phyloP scores from a whole-genome alignment of 2,888 invertebrate species.

The Atrina japonica region DNA sequence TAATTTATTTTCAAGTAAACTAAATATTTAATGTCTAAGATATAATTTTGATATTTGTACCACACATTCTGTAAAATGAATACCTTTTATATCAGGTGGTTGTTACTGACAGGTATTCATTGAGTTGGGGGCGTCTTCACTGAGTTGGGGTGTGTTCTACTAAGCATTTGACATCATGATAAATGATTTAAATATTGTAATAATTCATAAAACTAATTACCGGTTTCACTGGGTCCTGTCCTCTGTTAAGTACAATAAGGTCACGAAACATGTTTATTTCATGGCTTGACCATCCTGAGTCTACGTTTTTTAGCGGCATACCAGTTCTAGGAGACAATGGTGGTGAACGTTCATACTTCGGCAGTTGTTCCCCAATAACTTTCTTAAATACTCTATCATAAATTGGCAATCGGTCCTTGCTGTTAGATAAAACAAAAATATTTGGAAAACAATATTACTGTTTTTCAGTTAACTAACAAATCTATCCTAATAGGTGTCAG shows the following conservation, averaged over 20 bases:
- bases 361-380: slow-evolving; percentile 69
- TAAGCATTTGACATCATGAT: no score
- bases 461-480: no score
- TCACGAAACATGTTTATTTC: slow-evolving; percentile 66
- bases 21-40: no score
- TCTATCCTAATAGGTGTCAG: no score
- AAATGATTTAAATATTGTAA: neutral
- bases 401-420: slow-evolving; percentile 76
- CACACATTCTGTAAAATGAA: neutral
- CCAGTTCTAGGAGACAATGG: slow-evolving; percentile 45
- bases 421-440: slow-evolving; percentile 51
- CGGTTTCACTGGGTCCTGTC: slow-evolving; percentile 49
- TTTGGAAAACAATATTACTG: no score
- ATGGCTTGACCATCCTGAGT: slow-evolving; percentile 41
- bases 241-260: slow-evolving; percentile 59
- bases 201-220: slow-evolving; percentile 38
- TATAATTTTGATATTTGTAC: no score
- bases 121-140: no score
- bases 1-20: no score
- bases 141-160: no score
- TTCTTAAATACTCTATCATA: slow-evolving; percentile 77
- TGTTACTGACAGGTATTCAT: neutral
- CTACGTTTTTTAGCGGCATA: slow-evolving; percentile 42
- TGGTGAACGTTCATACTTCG: slow-evolving; percentile 58
- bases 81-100: neutral